A percentile compares a stretch with the other conserved stretches of the same genome.
phyloP scores from a whole-genome alignment of 2,888 invertebrate genomes.

The Hermaeophaga mercurialis region DNA sequence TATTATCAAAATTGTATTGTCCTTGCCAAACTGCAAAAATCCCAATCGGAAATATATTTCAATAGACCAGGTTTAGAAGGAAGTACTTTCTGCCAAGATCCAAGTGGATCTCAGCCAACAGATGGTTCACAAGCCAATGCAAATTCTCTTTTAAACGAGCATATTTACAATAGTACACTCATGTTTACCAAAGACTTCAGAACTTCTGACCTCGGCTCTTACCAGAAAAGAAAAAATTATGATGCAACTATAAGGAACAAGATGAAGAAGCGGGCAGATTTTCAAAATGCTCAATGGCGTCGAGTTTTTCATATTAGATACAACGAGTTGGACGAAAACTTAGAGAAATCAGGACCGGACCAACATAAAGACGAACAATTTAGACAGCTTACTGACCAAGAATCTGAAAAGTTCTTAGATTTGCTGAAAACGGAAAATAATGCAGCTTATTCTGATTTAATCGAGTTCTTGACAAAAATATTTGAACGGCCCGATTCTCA shows the following conservation, averaged over 20 bases:
- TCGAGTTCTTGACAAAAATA: not conserved
- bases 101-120: slow-evolving; percentile 22
- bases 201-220: slow-evolving; percentile 36
- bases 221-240: slow-evolving; percentile 43
- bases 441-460: not conserved
- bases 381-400: not conserved
- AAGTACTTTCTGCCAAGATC: no score
- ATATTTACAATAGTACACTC: slow-evolving; percentile 30
- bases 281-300: slow-evolving; percentile 25
- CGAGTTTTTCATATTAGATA: slow-evolving; percentile 44
- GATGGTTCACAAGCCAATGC: slow-evolving; percentile 29
- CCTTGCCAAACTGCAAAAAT: slow-evolving; percentile 25
- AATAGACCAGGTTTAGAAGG: slow-evolving; percentile 2
- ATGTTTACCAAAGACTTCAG: slow-evolving; percentile 43
- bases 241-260: slow-evolving; percentile 39
- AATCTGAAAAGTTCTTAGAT: not conserved
- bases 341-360: not conserved
- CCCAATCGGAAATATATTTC: slow-evolving; percentile 35
- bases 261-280: slow-evolving; percentile 34
- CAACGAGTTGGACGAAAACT: slow-evolving; percentile 19
- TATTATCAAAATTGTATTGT: no score
- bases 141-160: slow-evolving; percentile 25
- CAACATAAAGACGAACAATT: not conserved
- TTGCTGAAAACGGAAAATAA: not conserved
- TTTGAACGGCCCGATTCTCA: not conserved